Conservation (phyloP, 2,113 vertebrate species). For the Podocnemis expansa region DNA sequence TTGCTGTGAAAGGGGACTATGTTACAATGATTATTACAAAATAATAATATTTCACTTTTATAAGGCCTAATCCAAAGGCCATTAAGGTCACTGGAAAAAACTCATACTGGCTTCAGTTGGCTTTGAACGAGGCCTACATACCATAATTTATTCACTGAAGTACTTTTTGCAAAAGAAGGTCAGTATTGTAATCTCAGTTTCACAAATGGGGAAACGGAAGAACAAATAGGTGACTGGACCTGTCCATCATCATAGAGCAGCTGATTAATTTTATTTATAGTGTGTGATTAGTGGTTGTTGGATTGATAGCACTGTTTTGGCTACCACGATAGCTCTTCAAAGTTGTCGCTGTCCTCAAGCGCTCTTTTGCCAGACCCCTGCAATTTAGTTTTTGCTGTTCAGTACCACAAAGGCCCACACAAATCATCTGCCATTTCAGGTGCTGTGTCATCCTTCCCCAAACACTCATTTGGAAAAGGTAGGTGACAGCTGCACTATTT, state of each 20-base stretch:
- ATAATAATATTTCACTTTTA: background rate
- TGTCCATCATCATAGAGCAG: background rate
- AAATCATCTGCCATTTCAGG: constrained; percentile 8
- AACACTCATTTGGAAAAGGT: constrained; percentile 20
- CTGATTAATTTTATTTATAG: constrained; percentile 16
- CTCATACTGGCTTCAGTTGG: background rate
- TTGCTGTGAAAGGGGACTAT: background rate
- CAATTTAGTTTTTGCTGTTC: constrained; percentile 38
- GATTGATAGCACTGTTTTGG: constrained; percentile 10
- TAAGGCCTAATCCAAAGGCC: background rate
- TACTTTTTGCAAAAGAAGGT: constrained; percentile 13
- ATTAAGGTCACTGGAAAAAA: background rate
- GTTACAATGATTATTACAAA: background rate
- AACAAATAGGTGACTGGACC: background rate
- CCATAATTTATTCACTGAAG: background rate
- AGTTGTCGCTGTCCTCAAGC: background rate
- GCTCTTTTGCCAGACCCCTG: background rate
- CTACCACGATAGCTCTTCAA: background rate
- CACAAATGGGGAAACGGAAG: background rate
- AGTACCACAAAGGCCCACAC: background rate
- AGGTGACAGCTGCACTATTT: constrained; percentile 49
- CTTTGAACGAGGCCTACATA: background rate
- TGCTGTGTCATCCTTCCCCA: constrained; percentile 4
- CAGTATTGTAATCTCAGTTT: constrained; percentile 5
- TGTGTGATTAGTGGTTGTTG: background rate